Conservation (phyloP, 2,888 invertebrate genomes). For the Empis livida region DNA sequence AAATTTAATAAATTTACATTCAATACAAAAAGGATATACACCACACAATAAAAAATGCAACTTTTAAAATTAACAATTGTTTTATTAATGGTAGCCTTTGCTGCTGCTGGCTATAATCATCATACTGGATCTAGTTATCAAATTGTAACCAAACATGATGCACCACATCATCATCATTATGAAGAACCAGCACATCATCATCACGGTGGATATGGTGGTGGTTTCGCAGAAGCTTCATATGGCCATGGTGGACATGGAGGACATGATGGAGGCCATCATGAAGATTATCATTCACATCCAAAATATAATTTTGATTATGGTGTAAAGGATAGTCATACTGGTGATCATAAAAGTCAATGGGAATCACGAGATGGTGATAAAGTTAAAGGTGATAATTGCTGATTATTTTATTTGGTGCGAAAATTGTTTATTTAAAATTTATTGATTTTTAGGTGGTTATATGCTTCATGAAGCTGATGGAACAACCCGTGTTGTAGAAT, state of each 20-base stretch:
- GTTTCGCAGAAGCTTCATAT: slow-evolving; percentile 15
- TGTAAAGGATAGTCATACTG: slow-evolving; percentile 38
- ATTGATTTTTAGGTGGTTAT: slow-evolving; percentile 27
- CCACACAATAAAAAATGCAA: too few relatives aligned
- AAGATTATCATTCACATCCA: slow-evolving; percentile 37
- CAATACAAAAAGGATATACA: too few relatives aligned
- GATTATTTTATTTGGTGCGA: too few relatives aligned
- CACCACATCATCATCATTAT: not conserved
- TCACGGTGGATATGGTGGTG: slow-evolving; percentile 8
- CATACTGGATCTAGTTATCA: slow-evolving; percentile 6
- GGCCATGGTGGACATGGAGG: slow-evolving; percentile 15
- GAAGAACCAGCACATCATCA: not conserved
- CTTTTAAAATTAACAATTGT: too few relatives aligned
- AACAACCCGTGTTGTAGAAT: slow-evolving; percentile 39
- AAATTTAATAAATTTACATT: too few relatives aligned
- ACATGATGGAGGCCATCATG: slow-evolving; percentile 14
- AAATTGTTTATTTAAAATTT: not conserved
- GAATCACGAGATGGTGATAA: slow-evolving; percentile 40
- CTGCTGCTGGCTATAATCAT: slow-evolving; percentile 2
- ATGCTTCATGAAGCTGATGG: slow-evolving; percentile 39
- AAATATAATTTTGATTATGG: slow-evolving; percentile 38
- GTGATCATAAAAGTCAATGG: slow-evolving; percentile 38
- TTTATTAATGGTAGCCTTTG: not conserved
- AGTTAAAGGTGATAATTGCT: slow-evolving; percentile 33
- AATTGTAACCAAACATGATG: slow-evolving; percentile 4